These are phyloP conservation scores for Chalcosyrphus nemorum DNA, from an alignment of 2,888 invertebrate genomes.

Conservation along the genomic window DNA sequence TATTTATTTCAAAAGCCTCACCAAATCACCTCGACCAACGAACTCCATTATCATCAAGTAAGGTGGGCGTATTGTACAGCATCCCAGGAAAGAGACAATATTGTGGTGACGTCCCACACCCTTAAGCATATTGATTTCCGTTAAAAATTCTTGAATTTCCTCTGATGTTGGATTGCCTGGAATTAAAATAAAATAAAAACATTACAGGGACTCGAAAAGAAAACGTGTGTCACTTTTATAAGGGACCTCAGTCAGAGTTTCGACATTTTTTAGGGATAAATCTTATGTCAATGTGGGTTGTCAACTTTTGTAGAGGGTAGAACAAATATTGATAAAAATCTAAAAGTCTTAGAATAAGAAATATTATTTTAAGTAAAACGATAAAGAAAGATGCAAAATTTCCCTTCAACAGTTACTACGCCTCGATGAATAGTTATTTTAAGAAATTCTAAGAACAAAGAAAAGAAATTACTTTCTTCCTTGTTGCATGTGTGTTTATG, in stretches of 20 bases:
- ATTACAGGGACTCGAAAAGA: too few species aligned
- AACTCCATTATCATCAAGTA: slow-evolving; percentile 90
- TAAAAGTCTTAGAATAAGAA: neutral
- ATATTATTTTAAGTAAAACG: neutral
- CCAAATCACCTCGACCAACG: slow-evolving; percentile 89
- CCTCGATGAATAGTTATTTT: neutral
- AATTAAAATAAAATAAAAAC: slow-evolving; percentile 7
- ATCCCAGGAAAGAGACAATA: slow-evolving; percentile 88
- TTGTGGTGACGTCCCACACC: slow-evolving; percentile 89
- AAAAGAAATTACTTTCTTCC: too few species aligned
- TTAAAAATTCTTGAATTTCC: slow-evolving; percentile 87
- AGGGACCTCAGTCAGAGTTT: too few species aligned
- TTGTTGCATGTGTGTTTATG: too few species aligned
- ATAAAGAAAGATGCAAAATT: neutral
- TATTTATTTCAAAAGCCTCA: slow-evolving; percentile 75
- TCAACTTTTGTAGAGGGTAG: too few species aligned
- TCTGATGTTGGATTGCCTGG: slow-evolving; percentile 84
- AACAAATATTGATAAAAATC: neutral
- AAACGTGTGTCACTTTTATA: too few species aligned
- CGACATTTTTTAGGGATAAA: too few species aligned
- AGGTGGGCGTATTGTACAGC: slow-evolving; percentile 87
- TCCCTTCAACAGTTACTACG: neutral
- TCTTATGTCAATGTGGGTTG: too few species aligned
- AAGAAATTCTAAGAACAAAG: neutral
- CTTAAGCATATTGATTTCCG: slow-evolving; percentile 91